Conservation (phyloP, 2,797 vertebrate genomes). For the Hemitrygon akajei region DNA sequence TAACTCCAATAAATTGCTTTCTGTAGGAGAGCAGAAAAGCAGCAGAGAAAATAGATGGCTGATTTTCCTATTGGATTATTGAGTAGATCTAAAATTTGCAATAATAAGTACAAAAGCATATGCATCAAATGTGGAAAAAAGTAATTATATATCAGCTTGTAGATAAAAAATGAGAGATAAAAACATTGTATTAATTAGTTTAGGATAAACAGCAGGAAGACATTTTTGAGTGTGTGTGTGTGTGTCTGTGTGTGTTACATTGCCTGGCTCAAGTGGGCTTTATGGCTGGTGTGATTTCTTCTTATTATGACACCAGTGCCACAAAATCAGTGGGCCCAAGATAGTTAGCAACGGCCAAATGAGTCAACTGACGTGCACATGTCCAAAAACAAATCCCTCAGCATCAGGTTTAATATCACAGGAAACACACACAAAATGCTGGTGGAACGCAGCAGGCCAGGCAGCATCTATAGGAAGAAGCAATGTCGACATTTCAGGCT, state of each 20-base stretch:
- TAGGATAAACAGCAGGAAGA: background rate
- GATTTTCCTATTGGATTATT: background rate
- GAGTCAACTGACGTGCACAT: background rate
- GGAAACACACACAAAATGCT: too few relatives aligned
- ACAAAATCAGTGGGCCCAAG: background rate
- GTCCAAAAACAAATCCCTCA: background rate
- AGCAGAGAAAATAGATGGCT: background rate
- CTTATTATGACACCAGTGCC: background rate
- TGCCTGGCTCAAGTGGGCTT: background rate
- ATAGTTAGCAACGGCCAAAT: background rate
- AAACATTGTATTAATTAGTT: background rate
- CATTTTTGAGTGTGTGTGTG: background rate
- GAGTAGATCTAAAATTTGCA: background rate
- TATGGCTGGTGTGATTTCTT: background rate
- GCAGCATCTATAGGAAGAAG: too few relatives aligned
- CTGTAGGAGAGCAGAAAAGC: background rate
- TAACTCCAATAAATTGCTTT: background rate
- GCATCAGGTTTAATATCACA: too few relatives aligned
- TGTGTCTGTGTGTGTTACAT: background rate
- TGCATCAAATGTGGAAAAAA: background rate
- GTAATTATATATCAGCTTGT: background rate
- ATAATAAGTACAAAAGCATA: background rate
- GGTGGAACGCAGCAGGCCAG: too few relatives aligned
- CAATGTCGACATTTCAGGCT: too few relatives aligned
- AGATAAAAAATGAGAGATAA: background rate